These are phyloP conservation scores for Aphelocoma californica DNA, from an alignment of 2,797 vertebrate genomes.

Conservation along the genomic window DNA sequence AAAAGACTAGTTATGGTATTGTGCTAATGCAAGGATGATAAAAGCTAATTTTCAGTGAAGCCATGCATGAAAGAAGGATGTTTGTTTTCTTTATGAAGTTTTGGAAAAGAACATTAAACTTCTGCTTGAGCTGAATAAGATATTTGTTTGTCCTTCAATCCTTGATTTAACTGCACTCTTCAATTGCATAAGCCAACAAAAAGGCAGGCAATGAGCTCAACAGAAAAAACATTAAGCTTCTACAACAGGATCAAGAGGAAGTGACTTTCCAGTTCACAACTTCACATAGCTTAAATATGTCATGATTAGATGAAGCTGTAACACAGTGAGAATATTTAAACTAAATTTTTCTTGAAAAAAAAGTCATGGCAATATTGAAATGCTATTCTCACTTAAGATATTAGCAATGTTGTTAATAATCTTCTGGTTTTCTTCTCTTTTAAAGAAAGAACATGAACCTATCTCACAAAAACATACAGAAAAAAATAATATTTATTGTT, in stretches of 20 bases:
- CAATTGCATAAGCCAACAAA: neutral
- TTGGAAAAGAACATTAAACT: neutral
- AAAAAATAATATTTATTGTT: neutral
- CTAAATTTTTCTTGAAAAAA: neutral
- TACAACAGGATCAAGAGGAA: neutral
- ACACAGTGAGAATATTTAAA: neutral
- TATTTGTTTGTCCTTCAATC: neutral
- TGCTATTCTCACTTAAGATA: neutral
- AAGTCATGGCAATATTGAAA: neutral
- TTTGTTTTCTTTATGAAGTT: neutral
- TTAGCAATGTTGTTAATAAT: neutral
- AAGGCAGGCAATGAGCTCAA: neutral
- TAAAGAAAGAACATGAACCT: neutral
- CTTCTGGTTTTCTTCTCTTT: neutral
- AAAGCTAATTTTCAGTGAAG: slow-evolving; percentile 29
- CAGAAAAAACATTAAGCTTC: neutral
- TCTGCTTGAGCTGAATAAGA: neutral
- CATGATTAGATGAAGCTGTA: neutral
- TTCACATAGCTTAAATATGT: neutral
- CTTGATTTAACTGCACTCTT: neutral
- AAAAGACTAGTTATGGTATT: neutral
- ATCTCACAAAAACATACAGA: neutral
- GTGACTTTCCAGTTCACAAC: neutral
- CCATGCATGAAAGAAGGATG: slow-evolving; percentile 1
- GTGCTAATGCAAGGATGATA: neutral